A percentile compares a stretch with the other conserved stretches of the same genome.
Evolutionary conservation across 2,888 invertebrate genomes (phyloP).

Genomic region (Matsumyia berberina): DNA sequence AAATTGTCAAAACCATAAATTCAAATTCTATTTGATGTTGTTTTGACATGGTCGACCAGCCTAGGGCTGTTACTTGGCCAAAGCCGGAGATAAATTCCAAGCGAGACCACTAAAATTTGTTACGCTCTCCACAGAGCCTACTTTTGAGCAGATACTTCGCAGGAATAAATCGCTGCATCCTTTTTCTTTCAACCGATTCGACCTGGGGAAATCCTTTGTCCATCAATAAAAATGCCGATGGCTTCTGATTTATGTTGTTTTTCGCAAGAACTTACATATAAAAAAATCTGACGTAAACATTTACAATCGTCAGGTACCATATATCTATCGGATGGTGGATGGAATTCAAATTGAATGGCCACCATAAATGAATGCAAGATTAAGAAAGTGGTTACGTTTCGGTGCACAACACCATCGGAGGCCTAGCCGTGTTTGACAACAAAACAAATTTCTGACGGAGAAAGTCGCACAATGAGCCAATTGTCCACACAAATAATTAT

Average conservation of each 20-base stretch:
- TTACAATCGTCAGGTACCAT: constrained; percentile 55
- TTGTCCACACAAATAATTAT: constrained; percentile 8
- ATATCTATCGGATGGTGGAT: not conserved
- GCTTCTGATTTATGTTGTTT: constrained; percentile 71
- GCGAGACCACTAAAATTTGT: constrained; percentile 71
- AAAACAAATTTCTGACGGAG: constrained; percentile 27
- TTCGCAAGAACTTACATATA: constrained; percentile 64
- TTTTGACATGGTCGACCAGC: constrained; percentile 70
- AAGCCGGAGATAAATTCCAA: constrained; percentile 44
- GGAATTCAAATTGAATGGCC: not conserved
- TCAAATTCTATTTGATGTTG: constrained; percentile 69
- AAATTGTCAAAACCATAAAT: constrained; percentile 77
- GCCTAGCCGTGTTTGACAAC: constrained; percentile 13
- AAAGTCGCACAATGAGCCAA: constrained; percentile 18
- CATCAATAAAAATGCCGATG: constrained; percentile 61
- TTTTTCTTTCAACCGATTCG: constrained; percentile 9
- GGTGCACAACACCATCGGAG: not conserved
- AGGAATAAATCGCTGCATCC: constrained; percentile 17
- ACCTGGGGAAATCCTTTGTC: constrained; percentile 11
- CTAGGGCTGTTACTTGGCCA: constrained; percentile 35
- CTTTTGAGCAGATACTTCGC: not conserved
- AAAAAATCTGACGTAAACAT: constrained; percentile 51
- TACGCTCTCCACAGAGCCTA: constrained; percentile 44
- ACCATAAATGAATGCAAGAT: constrained; percentile 15
- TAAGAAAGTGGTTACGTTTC: constrained; percentile 9